These are phyloP conservation scores for Proales similis DNA, from an alignment of 1,140 invertebrate species.

Conservation along the genomic window DNA sequence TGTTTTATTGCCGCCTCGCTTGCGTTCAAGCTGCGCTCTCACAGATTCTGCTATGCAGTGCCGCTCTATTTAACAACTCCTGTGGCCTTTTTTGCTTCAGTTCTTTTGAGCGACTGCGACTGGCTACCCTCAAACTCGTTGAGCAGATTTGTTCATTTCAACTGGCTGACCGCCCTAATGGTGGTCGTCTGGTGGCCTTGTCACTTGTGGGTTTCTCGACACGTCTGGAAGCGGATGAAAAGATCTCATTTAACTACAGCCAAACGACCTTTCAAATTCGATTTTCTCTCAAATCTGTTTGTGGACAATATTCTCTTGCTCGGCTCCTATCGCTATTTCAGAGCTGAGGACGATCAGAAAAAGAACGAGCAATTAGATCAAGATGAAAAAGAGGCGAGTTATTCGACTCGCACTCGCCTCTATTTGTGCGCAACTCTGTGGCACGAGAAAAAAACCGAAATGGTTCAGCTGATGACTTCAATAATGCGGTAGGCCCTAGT, in stretches of 20 bases:
- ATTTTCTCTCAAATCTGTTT: slow-evolving; percentile 13
- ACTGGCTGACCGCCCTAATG: background rate
- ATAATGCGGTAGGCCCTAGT: slow-evolving; percentile 44
- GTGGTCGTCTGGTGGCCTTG: slow-evolving; percentile 78
- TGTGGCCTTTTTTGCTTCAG: slow-evolving; percentile 60
- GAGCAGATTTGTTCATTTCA: slow-evolving; percentile 37
- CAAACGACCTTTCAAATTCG: slow-evolving; percentile 32
- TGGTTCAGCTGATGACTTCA: slow-evolving; percentile 49
- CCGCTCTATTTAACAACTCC: slow-evolving; percentile 45
- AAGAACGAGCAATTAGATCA: background rate
- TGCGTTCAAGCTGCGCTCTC: slow-evolving; percentile 46
- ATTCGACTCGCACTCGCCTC: slow-evolving; percentile 4
- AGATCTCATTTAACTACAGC: slow-evolving; percentile 45
- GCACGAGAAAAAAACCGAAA: slow-evolving; percentile 51
- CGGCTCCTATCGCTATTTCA: background rate
- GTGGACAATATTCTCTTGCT: slow-evolving; percentile 26
- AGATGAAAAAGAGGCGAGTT: background rate
- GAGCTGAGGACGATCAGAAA: slow-evolving; percentile 65
- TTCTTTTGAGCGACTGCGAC: slow-evolving; percentile 52
- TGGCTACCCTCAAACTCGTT: slow-evolving; percentile 34
- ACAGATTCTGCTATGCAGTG: slow-evolving; percentile 45
- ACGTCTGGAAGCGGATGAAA: slow-evolving; percentile 95
- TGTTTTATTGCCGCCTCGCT: slow-evolving; percentile 38
- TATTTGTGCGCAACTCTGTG: slow-evolving; percentile 52
- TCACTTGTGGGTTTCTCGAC: slow-evolving; percentile 86